Percentiles rank a stretch among this genome's conserved stretches.
Conservation (phyloP, 2,797 vertebrate genomes). For the Sebastolobus altivelis region DNA sequence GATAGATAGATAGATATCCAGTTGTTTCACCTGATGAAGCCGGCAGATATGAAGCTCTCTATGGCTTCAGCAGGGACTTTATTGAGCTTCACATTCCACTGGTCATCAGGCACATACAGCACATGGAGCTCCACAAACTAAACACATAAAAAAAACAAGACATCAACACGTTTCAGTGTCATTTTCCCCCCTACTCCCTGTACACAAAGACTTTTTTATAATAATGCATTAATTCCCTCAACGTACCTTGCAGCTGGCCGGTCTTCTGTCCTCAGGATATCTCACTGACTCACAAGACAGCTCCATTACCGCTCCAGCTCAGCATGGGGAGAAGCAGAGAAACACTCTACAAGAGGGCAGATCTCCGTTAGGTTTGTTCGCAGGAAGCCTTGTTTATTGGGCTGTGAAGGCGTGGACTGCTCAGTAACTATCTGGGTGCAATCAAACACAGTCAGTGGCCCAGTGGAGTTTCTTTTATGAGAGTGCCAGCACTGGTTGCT, state of each 20-base stretch:
- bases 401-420: conserved; percentile 45
- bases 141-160: neutral
- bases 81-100: conserved; percentile 93
- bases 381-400: conserved; percentile 1
- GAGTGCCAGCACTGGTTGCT: conserved; percentile 74
- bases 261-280: conserved; percentile 70
- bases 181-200: neutral
- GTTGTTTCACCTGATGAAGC: conserved; percentile 91
- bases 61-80: conserved; percentile 88
- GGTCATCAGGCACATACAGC: conserved; percentile 91
- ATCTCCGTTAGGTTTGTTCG: neutral
- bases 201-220: neutral
- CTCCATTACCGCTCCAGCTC: conserved; percentile 61
- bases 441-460: conserved; percentile 62
- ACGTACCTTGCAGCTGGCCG: conserved; percentile 76
- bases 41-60: conserved; percentile 90
- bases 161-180: neutral
- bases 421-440: conserved; percentile 63
- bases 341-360: no score
- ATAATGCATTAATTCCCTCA: neutral
- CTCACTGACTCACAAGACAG: conserved; percentile 60
- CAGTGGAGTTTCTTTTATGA: conserved; percentile 67
- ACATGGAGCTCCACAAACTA: conserved; percentile 94
- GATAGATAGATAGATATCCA: neutral
- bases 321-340: neutral